Base-by-base conservation (phyloP, 2,888 invertebrate genomes). In the Schrankia costaestrigalis region DNA sequence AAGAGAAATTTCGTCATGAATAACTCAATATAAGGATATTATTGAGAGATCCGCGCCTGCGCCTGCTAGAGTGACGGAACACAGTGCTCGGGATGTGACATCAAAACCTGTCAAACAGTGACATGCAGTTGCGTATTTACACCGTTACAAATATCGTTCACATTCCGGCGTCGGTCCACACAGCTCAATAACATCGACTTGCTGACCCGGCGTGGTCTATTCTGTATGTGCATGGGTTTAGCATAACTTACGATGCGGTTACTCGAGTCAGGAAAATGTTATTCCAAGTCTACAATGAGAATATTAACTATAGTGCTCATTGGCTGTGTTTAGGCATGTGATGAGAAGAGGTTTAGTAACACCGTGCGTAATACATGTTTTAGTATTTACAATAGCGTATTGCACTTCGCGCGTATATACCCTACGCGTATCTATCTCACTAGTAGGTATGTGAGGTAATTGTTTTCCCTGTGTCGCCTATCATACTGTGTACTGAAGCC, bases 271-370 rank as follows among this genome's bases (percentile, higher is more conserved):
- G 82, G 84, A 80, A 77, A 78, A 84, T 84, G 83, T 86, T 83
- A 85, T 83, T 83, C 74, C 78, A 79, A 83, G 73, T 80, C 86
- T 86, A 86, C 86, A 73, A 85, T 84, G 82, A 86, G 71, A 78
- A 74, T 78, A 83, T 80, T 79, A 79, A 79, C 83, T 86, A 86
- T 83, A 71, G 86, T 86, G 87, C 87, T 80, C 78, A 63, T 84
- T 84, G 82, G 85, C 84, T 80, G 87, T 87, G 87, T 86, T 71
- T 70, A 86, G 86, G 87, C 87, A 79, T 80, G 86, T 86, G 86
- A 85, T 83, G 79, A 85, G 78, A 84, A 84, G 84, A 82, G 81
- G 76, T 84, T 86, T 83, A 85, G 85, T 87, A 85, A 86, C 85
- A 87, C 85, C 82, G 87, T 87, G 87, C 87, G 71, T 68, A 58